These are phyloP conservation scores for Iguana delicatissima DNA, from an alignment of 2,797 vertebrate genomes.

Conservation along the genomic window DNA sequence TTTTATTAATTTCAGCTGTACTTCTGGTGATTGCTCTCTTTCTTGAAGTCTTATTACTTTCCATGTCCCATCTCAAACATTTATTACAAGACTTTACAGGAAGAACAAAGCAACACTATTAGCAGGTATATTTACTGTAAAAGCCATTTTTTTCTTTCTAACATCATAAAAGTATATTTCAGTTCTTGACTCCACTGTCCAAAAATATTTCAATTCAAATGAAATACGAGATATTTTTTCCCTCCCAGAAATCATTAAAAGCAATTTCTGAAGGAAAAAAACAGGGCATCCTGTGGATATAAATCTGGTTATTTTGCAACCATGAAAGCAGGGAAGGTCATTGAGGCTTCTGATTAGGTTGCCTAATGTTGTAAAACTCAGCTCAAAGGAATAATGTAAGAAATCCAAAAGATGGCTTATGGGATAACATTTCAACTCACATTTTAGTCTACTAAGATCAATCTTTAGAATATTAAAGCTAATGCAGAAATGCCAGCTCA, in stretches of 20 bases:
- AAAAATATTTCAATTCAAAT: conserved; percentile 71
- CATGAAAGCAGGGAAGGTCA: conserved; percentile 57
- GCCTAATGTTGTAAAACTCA: conserved; percentile 35
- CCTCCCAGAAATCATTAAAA: conserved; percentile 62
- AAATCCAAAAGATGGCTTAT: conserved; percentile 49
- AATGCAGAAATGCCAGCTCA: conserved; percentile 43
- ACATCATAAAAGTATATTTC: conserved; percentile 65
- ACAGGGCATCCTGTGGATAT: conserved; percentile 47
- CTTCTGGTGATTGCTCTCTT: conserved; percentile 48
- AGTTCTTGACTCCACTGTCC: conserved; percentile 64
- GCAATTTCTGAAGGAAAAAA: conserved; percentile 66
- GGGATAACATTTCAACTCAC: conserved; percentile 46
- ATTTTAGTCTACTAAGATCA: conserved; percentile 33
- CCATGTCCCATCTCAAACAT: conserved; percentile 61
- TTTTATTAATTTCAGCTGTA: conserved; percentile 33
- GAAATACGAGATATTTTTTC: conserved; percentile 64
- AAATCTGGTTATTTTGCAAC: conserved; percentile 66
- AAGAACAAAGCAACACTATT: conserved; percentile 74
- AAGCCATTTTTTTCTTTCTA: conserved; percentile 61
- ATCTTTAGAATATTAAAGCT: conserved; percentile 47
- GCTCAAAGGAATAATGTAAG: conserved; percentile 54
- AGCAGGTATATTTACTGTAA: conserved; percentile 65
- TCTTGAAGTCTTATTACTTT: conserved; percentile 55
- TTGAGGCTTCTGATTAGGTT: conserved; percentile 55
- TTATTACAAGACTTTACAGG: conserved; percentile 63